Conservation (phyloP, 2,888 invertebrate species). For the Smittia aterrima region DNA sequence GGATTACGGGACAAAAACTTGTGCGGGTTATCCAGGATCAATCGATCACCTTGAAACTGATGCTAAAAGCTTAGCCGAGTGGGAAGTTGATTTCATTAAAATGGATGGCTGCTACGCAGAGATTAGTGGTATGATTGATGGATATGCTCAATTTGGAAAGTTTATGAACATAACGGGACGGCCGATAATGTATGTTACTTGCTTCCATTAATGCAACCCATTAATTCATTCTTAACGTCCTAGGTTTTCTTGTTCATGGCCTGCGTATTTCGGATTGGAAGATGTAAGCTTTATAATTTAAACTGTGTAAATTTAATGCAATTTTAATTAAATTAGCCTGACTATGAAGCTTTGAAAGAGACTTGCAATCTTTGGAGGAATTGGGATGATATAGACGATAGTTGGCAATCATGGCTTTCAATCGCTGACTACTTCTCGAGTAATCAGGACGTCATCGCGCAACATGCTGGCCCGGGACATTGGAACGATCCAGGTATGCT, state of each 20-base stretch:
- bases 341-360: slow-evolving; percentile 58
- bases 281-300: neutral
- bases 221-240: too few species aligned
- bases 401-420: slow-evolving; percentile 57
- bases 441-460: slow-evolving; percentile 60
- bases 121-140: slow-evolving; percentile 55
- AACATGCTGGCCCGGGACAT: slow-evolving; percentile 64
- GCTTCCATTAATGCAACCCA: too few species aligned
- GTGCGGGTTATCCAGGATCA: slow-evolving; percentile 71
- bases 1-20: slow-evolving; percentile 65
- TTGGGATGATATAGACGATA: slow-evolving; percentile 65
- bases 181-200: slow-evolving; percentile 61
- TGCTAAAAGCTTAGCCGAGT: slow-evolving; percentile 71
- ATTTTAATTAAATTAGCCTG: slow-evolving; percentile 51
- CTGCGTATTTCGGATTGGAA: slow-evolving; percentile 62
- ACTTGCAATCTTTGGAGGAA: slow-evolving; percentile 68
- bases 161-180: slow-evolving; percentile 71
- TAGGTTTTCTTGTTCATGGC: slow-evolving; percentile 72
- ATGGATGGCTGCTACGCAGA: slow-evolving; percentile 76
- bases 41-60: slow-evolving; percentile 64
- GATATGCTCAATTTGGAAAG: slow-evolving; percentile 68
- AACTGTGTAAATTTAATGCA: slow-evolving; percentile 44
- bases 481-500: slow-evolving; percentile 66
- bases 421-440: slow-evolving; percentile 62
- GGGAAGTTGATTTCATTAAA: slow-evolving; percentile 78